A percentile compares a stretch with the other conserved stretches of the same genome.
These are phyloP conservation scores for Lampris incognitus DNA, from an alignment of 2,113 vertebrate genomes.

Conservation along the genomic window DNA sequence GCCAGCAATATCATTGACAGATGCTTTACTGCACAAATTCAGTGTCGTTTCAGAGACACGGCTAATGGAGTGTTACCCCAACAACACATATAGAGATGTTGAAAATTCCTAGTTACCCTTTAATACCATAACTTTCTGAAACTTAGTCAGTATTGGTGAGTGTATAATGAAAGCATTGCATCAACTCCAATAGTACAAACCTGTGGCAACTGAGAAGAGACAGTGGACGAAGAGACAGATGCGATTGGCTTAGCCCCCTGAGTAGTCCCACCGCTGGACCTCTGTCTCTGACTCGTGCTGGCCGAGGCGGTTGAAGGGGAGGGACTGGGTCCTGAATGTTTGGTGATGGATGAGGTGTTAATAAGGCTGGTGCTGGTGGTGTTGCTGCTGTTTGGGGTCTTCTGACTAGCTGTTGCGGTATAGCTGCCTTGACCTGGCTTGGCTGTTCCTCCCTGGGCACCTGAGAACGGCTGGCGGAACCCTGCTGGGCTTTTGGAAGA, in stretches of 20 bases:
- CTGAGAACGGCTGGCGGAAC: constrained; percentile 75
- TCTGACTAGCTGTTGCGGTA: constrained; percentile 67
- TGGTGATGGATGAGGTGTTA: constrained; percentile 71
- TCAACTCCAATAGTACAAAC: constrained; percentile 51
- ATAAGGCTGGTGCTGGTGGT: constrained; percentile 74
- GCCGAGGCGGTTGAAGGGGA: constrained; percentile 47
- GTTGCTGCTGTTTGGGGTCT: constrained; percentile 70
- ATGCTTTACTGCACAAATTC: too few relatives aligned
- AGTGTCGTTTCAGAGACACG: too few relatives aligned
- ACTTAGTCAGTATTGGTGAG: too few relatives aligned
- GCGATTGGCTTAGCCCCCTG: constrained; percentile 77
- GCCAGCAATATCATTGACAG: too few relatives aligned
- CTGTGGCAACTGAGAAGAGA: constrained; percentile 80
- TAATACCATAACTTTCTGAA: too few relatives aligned
- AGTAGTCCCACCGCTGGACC: constrained; percentile 68
- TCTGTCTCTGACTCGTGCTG: constrained; percentile 75
- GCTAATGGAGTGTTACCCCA: too few relatives aligned
- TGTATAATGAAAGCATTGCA: background rate
- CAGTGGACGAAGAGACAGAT: constrained; percentile 68
- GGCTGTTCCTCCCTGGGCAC: constrained; percentile 58
- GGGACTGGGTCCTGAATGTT: constrained; percentile 73
- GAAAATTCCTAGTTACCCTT: too few relatives aligned
- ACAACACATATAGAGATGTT: too few relatives aligned
- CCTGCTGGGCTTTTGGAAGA: constrained; percentile 65
- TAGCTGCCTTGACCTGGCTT: constrained; percentile 69